A percentile compares a stretch with the other conserved stretches of the same genome.
Conservation (phyloP, 2,888 invertebrate species). For the Falcaria lacertinaria region DNA sequence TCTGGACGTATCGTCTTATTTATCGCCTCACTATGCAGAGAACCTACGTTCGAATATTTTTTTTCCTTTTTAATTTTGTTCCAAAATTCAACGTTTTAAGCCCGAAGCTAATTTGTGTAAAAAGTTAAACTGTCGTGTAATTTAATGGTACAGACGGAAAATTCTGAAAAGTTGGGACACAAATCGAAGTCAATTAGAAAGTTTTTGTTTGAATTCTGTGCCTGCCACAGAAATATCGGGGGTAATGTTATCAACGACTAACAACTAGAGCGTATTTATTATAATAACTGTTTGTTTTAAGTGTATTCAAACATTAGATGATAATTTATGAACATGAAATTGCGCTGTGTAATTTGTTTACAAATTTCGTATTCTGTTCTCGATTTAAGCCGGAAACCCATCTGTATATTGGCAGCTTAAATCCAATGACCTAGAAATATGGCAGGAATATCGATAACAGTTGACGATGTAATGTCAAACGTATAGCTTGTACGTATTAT, state of each 20-base stretch:
- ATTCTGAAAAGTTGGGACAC: constrained; percentile 26
- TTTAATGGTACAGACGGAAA: constrained; percentile 27
- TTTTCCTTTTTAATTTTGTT: constrained; percentile 2
- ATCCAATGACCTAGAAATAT: too few relatives aligned
- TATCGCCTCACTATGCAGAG: not conserved
- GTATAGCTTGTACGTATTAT: too few relatives aligned
- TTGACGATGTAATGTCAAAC: too few relatives aligned
- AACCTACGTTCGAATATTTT: not conserved
- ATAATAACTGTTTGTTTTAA: too few relatives aligned
- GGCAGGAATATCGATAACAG: too few relatives aligned
- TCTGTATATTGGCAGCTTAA: too few relatives aligned
- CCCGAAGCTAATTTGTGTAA: constrained; percentile 24
- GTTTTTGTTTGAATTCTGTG: constrained; percentile 28
- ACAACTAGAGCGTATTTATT: too few relatives aligned
- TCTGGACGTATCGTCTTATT: not conserved
- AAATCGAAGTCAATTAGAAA: constrained; percentile 50
- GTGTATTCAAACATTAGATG: too few relatives aligned
- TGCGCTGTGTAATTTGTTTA: too few relatives aligned
- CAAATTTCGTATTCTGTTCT: too few relatives aligned
- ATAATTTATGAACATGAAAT: too few relatives aligned
- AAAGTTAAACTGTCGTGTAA: constrained; percentile 23
- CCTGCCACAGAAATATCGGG: constrained; percentile 15
- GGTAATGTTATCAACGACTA: constrained; percentile 35
- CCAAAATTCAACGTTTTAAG: constrained; percentile 5
- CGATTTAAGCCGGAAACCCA: too few relatives aligned